Base-by-base conservation (phyloP, 2,113 vertebrate species). In the Hoplias malabaricus region DNA sequence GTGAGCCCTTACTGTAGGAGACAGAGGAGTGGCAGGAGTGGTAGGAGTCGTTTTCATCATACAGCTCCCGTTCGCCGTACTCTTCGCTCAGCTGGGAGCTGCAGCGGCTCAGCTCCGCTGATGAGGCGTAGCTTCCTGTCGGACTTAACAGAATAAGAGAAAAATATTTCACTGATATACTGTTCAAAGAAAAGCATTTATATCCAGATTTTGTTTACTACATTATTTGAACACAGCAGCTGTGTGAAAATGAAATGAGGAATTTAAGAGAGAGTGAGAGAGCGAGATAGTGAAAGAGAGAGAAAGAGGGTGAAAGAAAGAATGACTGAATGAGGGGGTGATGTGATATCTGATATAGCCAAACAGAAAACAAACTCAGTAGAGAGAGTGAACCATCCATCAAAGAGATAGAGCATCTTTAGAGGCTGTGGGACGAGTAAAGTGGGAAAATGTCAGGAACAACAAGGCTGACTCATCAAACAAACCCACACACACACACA, bases 11-110 rank as follows among this genome's bases (percentile, higher is more conserved):
- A 83, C 84, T 94, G 87, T 94, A 98, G 91, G 96, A 97, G 67
- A 99, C 97, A 0, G 97, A 98, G 80, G 96, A 98, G 87, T 99
- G 97, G 89, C 97, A 99, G 73, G 97, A 98, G 89, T 98, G 97
- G 89, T 99, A 99, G 14, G 96, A 99, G 85, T 99, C 96, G 0
- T 93, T 93, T 76, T 99, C 97, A 0, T 96, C 95, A 0, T 98
- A 98, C 29, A 95, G 88, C 86, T 98, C 97, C 0, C 96, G 94
- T 88, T 96, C 94, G 0, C 92, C 91, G 0, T 98, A 92, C 84
- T 98, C 96, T 82, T 98, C 97, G 0, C 96, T 98, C 83, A 99
- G 91, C 91, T 98, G 96, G 12, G 96, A 97, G 88, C 96, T 98
- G 79, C 96, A 96, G 13, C 93, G 95, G 84, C 96, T 99, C 84